phyloP scores from a whole-genome alignment of 2,797 vertebrate species.

The Babyrousa celebensis region DNA sequence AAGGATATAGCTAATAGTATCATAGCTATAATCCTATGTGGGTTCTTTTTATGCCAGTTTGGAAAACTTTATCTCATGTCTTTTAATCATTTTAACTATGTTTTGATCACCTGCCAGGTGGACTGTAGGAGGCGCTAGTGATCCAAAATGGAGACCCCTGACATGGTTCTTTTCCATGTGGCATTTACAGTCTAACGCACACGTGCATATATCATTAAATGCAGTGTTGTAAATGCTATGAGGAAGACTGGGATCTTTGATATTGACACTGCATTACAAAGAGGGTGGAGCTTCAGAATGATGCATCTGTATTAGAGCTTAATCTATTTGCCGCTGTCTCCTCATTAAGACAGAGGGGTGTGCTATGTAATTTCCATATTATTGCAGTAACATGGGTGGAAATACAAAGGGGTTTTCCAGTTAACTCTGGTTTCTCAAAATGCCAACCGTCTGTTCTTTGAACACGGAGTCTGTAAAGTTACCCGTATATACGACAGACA shows the following conservation, averaged over 20 bases:
- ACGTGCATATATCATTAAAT: background rate
- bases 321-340: background rate
- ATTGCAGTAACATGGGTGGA: background rate
- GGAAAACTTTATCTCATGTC: background rate
- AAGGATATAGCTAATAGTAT: background rate
- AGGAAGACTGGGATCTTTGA: background rate
- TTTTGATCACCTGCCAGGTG: background rate
- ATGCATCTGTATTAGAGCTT: background rate
- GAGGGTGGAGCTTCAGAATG: background rate
- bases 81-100: constrained; percentile 13
- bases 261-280: background rate
- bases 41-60: background rate
- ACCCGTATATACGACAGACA: background rate
- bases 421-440: background rate
- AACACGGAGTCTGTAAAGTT: background rate
- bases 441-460: background rate
- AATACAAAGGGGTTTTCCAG: background rate
- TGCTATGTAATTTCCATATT: background rate
- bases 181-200: background rate
- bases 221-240: background rate
- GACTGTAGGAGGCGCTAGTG: background rate
- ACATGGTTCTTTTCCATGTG: background rate
- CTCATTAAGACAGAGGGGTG: background rate
- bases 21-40: background rate
- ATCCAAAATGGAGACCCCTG: background rate